phyloP scores from a whole-genome alignment of 1,140 invertebrate species.

The Brachionus rubens region DNA sequence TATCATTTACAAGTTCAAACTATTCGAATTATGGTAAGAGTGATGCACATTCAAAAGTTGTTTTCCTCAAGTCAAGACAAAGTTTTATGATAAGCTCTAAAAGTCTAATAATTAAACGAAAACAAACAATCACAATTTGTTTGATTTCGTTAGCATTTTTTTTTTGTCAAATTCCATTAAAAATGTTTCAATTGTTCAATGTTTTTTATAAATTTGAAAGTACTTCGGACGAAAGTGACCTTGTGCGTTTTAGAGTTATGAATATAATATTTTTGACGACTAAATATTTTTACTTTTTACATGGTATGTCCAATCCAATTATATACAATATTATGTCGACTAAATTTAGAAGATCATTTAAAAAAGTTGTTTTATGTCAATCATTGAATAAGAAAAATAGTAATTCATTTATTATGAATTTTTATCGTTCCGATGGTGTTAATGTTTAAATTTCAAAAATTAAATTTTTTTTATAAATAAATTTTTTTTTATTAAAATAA shows the following conservation, averaged over 20 bases:
- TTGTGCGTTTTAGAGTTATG: neutral
- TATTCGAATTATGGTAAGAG: neutral
- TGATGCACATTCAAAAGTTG: neutral
- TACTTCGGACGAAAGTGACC: neutral
- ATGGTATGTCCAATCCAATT: conserved; percentile 32
- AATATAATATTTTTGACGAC: conserved; percentile 20
- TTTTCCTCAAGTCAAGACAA: neutral
- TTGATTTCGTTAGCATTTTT: conserved; percentile 17
- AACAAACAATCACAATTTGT: conserved; percentile 22
- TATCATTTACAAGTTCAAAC: neutral
- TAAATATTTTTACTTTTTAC: conserved; percentile 48
- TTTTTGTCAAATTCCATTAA: conserved; percentile 27
- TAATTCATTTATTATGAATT: too few relatives aligned
- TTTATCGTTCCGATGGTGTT: too few relatives aligned
- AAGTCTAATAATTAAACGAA: neutral
- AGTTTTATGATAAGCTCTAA: neutral
- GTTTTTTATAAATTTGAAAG: conserved; percentile 6
- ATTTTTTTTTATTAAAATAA: too few relatives aligned
- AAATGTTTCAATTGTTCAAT: conserved; percentile 26
- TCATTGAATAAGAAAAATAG: neutral
- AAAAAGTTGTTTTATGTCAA: conserved; percentile 18
- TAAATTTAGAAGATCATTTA: conserved; percentile 49
- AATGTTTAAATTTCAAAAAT: too few relatives aligned
- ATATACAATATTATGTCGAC: conserved; percentile 50
- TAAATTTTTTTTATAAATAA: too few relatives aligned